A percentile compares a stretch with the other conserved stretches of the same genome.
These are phyloP conservation scores for Oligia latruncula DNA, from an alignment of 2,888 invertebrate genomes.

Conservation along the genomic window DNA sequence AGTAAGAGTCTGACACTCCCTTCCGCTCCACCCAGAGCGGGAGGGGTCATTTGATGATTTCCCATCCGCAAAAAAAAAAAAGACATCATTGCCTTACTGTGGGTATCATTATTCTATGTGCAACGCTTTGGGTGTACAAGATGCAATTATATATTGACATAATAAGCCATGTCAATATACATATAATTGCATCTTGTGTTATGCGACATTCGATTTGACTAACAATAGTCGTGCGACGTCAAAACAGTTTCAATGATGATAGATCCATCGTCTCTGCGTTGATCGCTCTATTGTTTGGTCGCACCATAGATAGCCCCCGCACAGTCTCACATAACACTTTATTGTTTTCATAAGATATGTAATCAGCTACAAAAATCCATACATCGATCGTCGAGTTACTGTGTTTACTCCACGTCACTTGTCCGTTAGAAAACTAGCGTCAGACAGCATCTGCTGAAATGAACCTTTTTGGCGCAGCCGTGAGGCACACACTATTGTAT, in stretches of 20 bases:
- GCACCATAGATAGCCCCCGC: not conserved
- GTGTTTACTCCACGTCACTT: no score
- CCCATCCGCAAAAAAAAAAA: no score
- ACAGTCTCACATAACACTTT: not conserved
- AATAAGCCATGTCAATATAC: not conserved
- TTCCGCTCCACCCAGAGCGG: no score
- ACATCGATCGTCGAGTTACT: not conserved
- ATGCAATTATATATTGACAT: no score
- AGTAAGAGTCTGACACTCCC: no score
- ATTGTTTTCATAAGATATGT: constrained; percentile 21
- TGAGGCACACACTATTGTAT: no score
- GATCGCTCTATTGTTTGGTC: constrained; percentile 33
- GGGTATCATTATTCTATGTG: not conserved
- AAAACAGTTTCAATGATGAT: constrained; percentile 8
- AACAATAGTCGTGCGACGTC: not conserved
- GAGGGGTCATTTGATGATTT: no score
- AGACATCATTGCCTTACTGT: not conserved
- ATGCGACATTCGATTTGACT: constrained; percentile 9
- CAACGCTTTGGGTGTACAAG: not conserved
- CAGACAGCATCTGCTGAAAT: no score
- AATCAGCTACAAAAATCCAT: not conserved
- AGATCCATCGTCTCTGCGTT: not conserved
- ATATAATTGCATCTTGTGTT: constrained; percentile 2
- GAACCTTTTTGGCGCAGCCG: no score
- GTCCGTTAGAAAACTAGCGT: no score